Percentiles rank a stretch among this genome's conserved stretches.
These are phyloP conservation scores for Virgularia gustaviana DNA, from an alignment of 92 coral and sea anemone species.

Conservation along the genomic window DNA sequence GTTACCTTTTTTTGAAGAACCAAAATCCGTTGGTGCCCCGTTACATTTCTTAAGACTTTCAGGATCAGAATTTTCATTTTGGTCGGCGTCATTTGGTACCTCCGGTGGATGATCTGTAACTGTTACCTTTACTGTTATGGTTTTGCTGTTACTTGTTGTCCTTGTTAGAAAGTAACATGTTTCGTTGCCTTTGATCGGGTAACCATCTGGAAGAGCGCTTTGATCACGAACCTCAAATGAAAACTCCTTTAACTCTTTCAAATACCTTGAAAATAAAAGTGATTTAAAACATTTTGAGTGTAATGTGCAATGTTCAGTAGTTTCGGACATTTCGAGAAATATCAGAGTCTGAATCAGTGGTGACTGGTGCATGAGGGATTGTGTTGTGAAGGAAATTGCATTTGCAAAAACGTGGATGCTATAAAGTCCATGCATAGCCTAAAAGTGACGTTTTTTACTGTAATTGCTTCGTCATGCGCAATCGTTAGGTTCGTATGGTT, in stretches of 20 bases:
- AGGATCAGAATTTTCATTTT: neutral
- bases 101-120: constrained; percentile 24
- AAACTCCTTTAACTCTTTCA: constrained; percentile 21
- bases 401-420: no score
- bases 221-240: constrained; percentile 22
- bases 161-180: constrained; percentile 30
- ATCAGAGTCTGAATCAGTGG: no score
- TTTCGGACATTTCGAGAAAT: no score
- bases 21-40: neutral
- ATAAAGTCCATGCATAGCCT: no score
- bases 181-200: constrained; percentile 26
- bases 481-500: no score
- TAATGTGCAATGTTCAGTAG: no score
- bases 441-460: no score
- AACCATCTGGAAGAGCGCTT: constrained; percentile 30
- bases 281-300: no score
- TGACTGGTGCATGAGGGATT: no score
- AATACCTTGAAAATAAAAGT: constrained; percentile 10
- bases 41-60: constrained; percentile 5
- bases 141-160: constrained; percentile 8
- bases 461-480: no score
- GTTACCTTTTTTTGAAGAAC: constrained; percentile 23
- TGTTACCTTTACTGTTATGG: constrained; percentile 29
- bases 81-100: no score
- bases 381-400: no score